Evolutionary conservation across 2,797 vertebrate genomes (phyloP).

Genomic region (Myotis myotis): DNA sequence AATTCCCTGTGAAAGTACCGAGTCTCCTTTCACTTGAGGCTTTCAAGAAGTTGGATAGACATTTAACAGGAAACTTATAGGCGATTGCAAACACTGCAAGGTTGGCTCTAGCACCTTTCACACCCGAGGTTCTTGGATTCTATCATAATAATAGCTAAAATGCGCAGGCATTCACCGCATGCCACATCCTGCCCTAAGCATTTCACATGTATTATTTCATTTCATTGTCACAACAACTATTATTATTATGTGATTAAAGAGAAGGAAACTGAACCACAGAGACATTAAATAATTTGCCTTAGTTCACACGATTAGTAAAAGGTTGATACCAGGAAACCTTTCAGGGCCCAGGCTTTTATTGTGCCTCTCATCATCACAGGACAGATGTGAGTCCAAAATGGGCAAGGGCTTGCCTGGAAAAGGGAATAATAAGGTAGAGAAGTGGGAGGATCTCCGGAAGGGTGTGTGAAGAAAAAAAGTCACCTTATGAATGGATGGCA

Average conservation of each 20-base stretch:
- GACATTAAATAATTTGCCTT: not conserved
- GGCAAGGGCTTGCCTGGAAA: not conserved
- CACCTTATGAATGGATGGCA: not conserved
- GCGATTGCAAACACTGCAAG: not conserved
- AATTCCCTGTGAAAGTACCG: not conserved
- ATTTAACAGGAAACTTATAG: not conserved
- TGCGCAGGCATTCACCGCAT: not conserved
- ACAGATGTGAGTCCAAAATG: constrained; percentile 24
- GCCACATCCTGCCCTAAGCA: not conserved
- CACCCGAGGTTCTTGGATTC: not conserved
- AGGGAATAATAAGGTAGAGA: not conserved
- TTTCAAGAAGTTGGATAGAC: constrained; percentile 1
- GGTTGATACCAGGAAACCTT: constrained; percentile 34
- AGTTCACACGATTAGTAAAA: constrained; percentile 25
- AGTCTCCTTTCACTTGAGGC: not conserved
- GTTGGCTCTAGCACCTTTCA: not conserved
- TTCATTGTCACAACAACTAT: constrained; percentile 23
- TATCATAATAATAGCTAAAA: not conserved
- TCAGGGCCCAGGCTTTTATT: not conserved
- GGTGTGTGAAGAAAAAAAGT: not conserved
- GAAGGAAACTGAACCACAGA: not conserved
- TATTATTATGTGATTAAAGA: constrained; percentile 37
- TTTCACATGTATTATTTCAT: not conserved
- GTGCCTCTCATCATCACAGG: not conserved
- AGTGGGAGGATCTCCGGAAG: not conserved